Percentiles rank a stretch among this genome's conserved stretches.
phyloP scores from a whole-genome alignment of 2,888 invertebrate genomes.

The Callosobruchus maculatus region DNA sequence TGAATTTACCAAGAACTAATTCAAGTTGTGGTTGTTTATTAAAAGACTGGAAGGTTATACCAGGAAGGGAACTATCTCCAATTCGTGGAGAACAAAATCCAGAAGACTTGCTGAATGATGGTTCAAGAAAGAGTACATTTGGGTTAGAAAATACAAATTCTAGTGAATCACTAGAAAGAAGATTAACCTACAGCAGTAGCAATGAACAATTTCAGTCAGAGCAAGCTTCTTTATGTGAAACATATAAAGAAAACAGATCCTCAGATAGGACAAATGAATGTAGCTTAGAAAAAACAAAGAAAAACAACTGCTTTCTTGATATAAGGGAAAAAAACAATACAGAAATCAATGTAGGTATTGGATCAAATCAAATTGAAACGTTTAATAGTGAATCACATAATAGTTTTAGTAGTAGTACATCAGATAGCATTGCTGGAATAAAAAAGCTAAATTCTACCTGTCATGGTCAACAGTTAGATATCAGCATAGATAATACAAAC shows the following conservation, averaged over 20 bases:
- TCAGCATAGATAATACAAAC: too few relatives aligned
- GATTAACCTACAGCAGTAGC: not conserved
- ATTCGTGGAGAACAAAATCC: slow-evolving; percentile 5
- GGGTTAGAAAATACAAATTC: not conserved
- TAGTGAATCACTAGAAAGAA: not conserved
- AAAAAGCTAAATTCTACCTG: not conserved
- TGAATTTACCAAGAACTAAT: slow-evolving; percentile 39
- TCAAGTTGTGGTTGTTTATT: slow-evolving; percentile 52
- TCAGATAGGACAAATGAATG: too few relatives aligned
- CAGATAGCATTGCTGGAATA: too few relatives aligned
- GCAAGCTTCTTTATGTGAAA: not conserved
- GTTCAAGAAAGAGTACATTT: not conserved
- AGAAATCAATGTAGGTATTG: not conserved
- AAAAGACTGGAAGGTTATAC: slow-evolving; percentile 61
- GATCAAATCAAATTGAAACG: not conserved
- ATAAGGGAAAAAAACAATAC: too few relatives aligned
- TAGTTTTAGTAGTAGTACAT: too few relatives aligned
- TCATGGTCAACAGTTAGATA: not conserved
- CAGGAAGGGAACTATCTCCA: slow-evolving; percentile 61
- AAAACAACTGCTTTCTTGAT: too few relatives aligned
- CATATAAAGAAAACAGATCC: not conserved
- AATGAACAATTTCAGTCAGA: not conserved
- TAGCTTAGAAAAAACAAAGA: too few relatives aligned
- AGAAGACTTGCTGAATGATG: not conserved
- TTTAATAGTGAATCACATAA: too few relatives aligned